Conservation (phyloP, 2,113 vertebrate genomes). For the Syrmaticus mikado region DNA sequence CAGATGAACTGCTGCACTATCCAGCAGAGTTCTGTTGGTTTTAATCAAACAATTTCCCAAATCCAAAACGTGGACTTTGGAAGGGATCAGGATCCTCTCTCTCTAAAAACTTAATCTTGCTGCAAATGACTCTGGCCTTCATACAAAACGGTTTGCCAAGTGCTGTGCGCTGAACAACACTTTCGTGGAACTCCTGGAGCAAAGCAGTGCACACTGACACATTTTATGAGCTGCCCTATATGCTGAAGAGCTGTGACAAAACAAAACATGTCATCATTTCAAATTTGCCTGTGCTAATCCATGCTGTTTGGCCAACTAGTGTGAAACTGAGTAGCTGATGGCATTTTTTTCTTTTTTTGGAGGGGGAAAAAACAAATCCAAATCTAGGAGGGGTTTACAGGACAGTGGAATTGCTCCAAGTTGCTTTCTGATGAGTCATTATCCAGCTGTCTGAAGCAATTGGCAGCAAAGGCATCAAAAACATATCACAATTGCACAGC, state of each 20-base stretch:
- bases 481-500: neutral
- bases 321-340: slow-evolving; percentile 1
- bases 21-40: neutral
- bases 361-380: neutral
- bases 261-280: neutral
- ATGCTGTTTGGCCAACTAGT: neutral
- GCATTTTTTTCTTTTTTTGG: neutral
- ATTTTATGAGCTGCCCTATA: neutral
- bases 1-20: neutral
- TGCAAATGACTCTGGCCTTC: neutral
- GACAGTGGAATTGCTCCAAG: neutral
- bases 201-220: neutral
- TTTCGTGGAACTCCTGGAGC: slow-evolving; percentile 16
- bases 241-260: neutral
- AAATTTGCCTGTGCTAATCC: neutral
- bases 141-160: neutral
- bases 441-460: slow-evolving; percentile 23
- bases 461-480: slow-evolving; percentile 30
- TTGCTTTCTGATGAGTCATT: slow-evolving; percentile 35
- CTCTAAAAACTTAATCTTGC: neutral
- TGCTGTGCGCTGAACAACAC: neutral
- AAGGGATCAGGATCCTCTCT: neutral
- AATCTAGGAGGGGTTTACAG: neutral
- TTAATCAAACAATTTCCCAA: neutral
- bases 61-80: neutral